phyloP scores from a whole-genome alignment of 1,140 invertebrate species.

The Polypedilum pembai region DNA sequence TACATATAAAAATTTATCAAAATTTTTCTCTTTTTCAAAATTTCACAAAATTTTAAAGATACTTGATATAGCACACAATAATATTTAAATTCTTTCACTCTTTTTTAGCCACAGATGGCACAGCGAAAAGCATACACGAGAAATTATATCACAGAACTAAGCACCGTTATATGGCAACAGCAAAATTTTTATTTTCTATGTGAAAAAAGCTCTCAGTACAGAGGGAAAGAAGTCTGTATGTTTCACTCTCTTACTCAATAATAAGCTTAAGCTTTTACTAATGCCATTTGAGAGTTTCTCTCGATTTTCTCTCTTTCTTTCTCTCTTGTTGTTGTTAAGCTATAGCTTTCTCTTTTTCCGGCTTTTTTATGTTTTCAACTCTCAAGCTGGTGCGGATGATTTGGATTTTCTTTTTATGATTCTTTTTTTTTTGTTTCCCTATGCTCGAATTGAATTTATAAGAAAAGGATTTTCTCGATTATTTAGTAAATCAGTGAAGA shows the following conservation, averaged over 20 bases:
- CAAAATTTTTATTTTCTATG: not conserved
- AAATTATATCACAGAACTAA: conserved; percentile 19
- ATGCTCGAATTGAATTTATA: too few relatives aligned
- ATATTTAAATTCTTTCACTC: too few relatives aligned
- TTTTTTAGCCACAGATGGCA: not conserved
- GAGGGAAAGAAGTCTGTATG: not conserved
- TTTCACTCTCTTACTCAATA: not conserved
- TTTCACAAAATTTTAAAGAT: not conserved
- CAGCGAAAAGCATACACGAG: conserved; percentile 16
- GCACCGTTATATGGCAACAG: not conserved
- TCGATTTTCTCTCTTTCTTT: too few relatives aligned
- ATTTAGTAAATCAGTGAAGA: too few relatives aligned
- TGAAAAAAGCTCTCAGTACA: not conserved
- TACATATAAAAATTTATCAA: not conserved
- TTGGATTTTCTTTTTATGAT: too few relatives aligned
- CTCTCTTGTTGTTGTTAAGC: too few relatives aligned
- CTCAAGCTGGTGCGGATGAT: too few relatives aligned
- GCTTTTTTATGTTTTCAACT: not conserved
- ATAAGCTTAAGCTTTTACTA: not conserved
- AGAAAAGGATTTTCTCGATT: too few relatives aligned
- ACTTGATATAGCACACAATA: too few relatives aligned
- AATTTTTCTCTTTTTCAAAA: not conserved
- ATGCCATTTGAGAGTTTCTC: not conserved
- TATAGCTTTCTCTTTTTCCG: not conserved
- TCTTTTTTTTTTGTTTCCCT: too few relatives aligned